Conservation (phyloP, 2,797 vertebrate species). For the Sylvilagus floridanus region DNA sequence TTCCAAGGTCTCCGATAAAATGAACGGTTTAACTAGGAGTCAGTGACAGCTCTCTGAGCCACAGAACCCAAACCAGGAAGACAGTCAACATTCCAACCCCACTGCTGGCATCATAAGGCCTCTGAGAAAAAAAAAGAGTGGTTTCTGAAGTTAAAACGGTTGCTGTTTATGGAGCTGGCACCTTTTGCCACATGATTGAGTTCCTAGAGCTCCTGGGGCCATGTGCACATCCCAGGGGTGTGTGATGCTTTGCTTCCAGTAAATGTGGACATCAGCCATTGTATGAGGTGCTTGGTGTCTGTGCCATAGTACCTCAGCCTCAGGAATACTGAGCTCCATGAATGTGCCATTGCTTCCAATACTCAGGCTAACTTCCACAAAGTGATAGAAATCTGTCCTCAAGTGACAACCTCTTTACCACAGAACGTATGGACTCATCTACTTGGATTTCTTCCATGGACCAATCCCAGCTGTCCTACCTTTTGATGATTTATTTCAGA, state of each 20-base stretch:
- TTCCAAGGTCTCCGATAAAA: background rate
- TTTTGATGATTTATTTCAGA: conserved; percentile 78
- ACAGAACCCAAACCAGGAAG: background rate
- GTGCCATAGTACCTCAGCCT: background rate
- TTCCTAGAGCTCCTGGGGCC: background rate
- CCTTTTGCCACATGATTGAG: background rate
- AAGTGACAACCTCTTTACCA: conserved; percentile 70
- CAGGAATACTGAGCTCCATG: background rate
- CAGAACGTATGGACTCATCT: conserved; percentile 59
- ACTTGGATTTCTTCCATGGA: conserved; percentile 75
- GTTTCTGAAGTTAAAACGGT: background rate
- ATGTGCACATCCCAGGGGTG: background rate
- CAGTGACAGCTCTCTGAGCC: background rate
- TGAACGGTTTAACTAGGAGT: background rate
- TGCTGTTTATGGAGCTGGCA: background rate
- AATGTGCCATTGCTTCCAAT: conserved; percentile 23
- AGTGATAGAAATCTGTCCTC: conserved; percentile 62
- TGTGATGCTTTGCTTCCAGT: background rate
- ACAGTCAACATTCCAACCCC: background rate
- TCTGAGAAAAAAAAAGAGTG: background rate
- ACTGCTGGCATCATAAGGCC: background rate
- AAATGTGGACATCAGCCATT: background rate
- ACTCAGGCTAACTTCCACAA: conserved; percentile 44
- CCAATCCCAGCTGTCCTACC: conserved; percentile 74
- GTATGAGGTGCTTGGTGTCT: background rate